Conservation (phyloP, 2,113 vertebrate species). For the human region DNA sequence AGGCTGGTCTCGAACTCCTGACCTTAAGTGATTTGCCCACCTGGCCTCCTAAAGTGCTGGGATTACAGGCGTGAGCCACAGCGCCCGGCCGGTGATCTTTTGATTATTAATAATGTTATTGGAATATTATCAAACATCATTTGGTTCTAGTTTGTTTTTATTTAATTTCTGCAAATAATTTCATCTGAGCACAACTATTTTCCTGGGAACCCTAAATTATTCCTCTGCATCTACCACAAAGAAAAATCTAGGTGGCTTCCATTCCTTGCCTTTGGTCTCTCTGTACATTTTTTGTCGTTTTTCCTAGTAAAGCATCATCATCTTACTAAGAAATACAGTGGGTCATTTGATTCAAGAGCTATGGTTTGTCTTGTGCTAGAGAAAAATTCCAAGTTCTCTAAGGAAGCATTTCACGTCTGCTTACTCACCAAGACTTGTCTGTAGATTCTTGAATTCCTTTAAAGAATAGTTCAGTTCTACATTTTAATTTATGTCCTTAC, state of each 20-base stretch:
- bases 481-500: constrained; percentile 57
- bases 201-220: not conserved
- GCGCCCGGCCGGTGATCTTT: not conserved
- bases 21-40: too few species aligned
- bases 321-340: not conserved
- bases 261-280: not conserved
- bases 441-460: constrained; percentile 28
- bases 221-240: not conserved
- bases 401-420: not conserved
- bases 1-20: too few species aligned
- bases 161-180: constrained; percentile 19
- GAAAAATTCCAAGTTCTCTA: constrained; percentile 14
- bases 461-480: constrained; percentile 38
- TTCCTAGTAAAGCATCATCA: not conserved
- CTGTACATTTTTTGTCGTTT: not conserved
- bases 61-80: too few species aligned
- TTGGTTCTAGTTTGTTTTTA: not conserved
- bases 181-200: not conserved
- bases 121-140: not conserved
- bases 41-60: too few species aligned
- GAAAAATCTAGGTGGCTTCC: not conserved
- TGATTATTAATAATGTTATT: constrained; percentile 15
- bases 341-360: not conserved
- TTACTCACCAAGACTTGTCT: not conserved
- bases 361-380: not conserved